Base-by-base conservation (phyloP, 1,140 invertebrate genomes). In the Maniola jurtina region DNA sequence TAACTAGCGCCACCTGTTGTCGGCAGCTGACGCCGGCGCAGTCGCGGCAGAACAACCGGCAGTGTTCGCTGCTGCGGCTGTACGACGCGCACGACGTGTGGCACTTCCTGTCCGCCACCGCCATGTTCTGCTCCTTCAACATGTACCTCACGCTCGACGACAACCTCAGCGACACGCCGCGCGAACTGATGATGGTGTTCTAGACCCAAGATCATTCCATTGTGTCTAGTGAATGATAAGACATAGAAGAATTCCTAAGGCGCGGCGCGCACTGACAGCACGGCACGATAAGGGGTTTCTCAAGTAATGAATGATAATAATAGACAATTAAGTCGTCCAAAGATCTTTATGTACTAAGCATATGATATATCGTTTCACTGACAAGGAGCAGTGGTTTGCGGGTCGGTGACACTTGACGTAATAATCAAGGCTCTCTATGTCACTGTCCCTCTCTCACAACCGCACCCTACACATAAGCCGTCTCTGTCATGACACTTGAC, bases 41-140 rank as follows among this genome's bases (percentile, higher is more conserved):
- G 77, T 97, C 96, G 0, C 92, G 96, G 14, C 92, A 93, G 45
- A 93, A 92, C 74, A 98, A 98, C 84, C 91, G 93, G 55, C 92
- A 93, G 36, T 98, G 97, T 79, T 89, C 93, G 1, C 75, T 98
- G 1, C 90, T 97, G 2, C 92, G 94, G 64, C 96, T 98, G 74
- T 98, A 96, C 84, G 97, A 98, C 87, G 93, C 92, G 16, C 97
- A 98, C 86, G 97, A 98, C 77, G 93, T 97, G 15, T 98, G 97
- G 97, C 97, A 98, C 85, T 96, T 98, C 82, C 86, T 98, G 0
- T 98, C 97, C 2, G 95, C 97, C 6, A 92, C 94, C 15, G 95
- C 95, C 38, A 95, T 98, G 93, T 98, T 98, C 78, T 96, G 97
- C 81, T 97, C 95, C 2, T 98, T 98, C 80, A 96, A 96, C 93